A percentile compares a stretch with the other conserved stretches of the same genome.
Evolutionary conservation across 2,888 invertebrate species (phyloP).

Genomic region (Rhodophaea formosa): DNA sequence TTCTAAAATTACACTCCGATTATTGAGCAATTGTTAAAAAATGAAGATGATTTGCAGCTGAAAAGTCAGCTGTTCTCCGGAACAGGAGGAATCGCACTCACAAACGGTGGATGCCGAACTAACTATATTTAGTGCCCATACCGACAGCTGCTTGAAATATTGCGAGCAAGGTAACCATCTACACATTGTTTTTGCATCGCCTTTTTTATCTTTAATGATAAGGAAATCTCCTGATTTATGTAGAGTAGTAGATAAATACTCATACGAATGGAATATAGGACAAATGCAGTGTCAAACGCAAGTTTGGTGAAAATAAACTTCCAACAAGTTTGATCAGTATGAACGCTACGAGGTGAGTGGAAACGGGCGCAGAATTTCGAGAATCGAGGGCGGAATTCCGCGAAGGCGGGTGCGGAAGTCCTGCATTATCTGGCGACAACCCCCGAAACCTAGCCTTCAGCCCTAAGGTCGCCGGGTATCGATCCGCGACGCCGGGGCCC

Average conservation of each 20-base stretch:
- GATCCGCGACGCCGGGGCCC: conserved; percentile 67
- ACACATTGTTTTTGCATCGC: conserved; percentile 7
- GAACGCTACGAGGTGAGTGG: not conserved
- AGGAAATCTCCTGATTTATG: conserved; percentile 7
- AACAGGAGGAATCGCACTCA: not conserved
- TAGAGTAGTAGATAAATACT: conserved; percentile 7
- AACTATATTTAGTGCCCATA: conserved; percentile 12
- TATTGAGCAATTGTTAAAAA: not conserved
- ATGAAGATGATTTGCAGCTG: not conserved
- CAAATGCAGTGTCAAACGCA: not conserved
- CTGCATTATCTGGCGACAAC: conserved; percentile 35
- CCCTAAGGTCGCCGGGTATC: conserved; percentile 67
- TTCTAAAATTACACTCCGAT: no score
- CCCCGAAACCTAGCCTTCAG: conserved; percentile 43
- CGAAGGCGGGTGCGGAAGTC: not conserved
- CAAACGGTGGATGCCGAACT: not conserved
- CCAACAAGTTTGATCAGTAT: no score
- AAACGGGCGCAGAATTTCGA: not conserved
- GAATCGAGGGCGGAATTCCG: not conserved
- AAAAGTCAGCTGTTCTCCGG: conserved; percentile 1
- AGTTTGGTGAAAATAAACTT: not conserved
- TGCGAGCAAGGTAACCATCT: not conserved
- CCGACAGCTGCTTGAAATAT: not conserved
- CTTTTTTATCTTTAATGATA: conserved; percentile 9
- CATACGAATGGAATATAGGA: not conserved